Evolutionary conservation across 1,140 invertebrate genomes (phyloP).

Genomic region (Drosophila lini): DNA sequence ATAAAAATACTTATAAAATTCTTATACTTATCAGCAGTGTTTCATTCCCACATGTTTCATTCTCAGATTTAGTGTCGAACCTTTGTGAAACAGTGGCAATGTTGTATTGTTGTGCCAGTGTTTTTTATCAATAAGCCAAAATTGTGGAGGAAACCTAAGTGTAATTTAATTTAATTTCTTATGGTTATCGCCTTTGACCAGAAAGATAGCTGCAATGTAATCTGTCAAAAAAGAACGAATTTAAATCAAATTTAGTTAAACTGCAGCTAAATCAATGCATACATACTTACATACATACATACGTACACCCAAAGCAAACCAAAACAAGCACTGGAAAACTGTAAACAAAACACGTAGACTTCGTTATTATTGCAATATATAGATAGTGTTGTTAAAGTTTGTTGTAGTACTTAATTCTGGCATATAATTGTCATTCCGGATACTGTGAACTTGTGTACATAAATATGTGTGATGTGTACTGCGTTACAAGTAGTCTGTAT

Average conservation of each 20-base stretch:
- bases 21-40: background rate
- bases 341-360: background rate
- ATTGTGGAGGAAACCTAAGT: background rate
- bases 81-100: background rate
- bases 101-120: constrained; percentile 20
- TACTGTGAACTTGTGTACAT: background rate
- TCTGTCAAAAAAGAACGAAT: background rate
- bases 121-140: constrained; percentile 33
- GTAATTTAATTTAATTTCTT: background rate
- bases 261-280: background rate
- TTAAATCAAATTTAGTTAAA: background rate
- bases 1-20: too few relatives aligned
- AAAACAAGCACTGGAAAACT: constrained; percentile 11
- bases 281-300: background rate
- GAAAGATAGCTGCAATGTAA: background rate
- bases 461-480: background rate
- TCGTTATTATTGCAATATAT: too few relatives aligned
- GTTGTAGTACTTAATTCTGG: background rate
- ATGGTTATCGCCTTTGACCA: background rate
- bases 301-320: background rate
- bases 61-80: background rate
- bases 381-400: background rate
- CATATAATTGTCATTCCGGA: background rate
- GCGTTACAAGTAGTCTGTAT: background rate
- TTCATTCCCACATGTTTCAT: constrained; percentile 6